Conservation (phyloP, 2,113 vertebrate genomes). For the Callospermophilus lateralis region DNA sequence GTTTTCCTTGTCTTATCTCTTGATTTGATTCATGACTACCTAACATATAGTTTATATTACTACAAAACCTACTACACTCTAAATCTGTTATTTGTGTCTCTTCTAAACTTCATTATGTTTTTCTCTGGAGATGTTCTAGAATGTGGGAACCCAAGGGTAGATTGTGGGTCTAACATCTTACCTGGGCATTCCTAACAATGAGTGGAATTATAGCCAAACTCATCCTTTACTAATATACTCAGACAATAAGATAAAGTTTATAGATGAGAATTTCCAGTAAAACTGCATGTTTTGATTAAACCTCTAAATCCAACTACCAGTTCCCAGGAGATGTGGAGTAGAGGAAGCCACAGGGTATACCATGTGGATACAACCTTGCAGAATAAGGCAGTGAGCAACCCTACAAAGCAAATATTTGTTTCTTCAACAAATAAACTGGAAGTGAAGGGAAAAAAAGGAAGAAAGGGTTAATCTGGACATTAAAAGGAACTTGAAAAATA, state of each 20-base stretch:
- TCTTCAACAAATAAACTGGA: background rate
- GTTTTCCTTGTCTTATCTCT: background rate
- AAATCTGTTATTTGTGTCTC: conserved; percentile 1
- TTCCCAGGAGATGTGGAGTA: conserved; percentile 2
- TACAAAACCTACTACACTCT: background rate
- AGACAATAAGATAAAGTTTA: background rate
- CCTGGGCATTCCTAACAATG: background rate
- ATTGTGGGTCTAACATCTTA: conserved; percentile 5
- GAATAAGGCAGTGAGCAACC: conserved; percentile 3
- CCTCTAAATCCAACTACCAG: background rate
- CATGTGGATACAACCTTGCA: background rate
- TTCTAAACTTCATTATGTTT: background rate
- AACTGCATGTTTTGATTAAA: background rate
- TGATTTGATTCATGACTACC: background rate
- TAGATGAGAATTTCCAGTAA: background rate
- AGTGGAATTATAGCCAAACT: conserved; percentile 40
- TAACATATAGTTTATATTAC: background rate
- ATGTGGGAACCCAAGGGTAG: background rate
- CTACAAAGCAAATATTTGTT: conserved; percentile 4
- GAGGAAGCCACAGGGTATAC: background rate
- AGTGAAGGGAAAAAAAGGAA: background rate
- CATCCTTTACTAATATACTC: background rate
- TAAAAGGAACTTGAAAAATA: background rate
- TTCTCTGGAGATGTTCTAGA: background rate
- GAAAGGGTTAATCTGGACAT: background rate